Conservation (phyloP, 2,797 vertebrate species). For the Kryptolebias ocellatus region DNA sequence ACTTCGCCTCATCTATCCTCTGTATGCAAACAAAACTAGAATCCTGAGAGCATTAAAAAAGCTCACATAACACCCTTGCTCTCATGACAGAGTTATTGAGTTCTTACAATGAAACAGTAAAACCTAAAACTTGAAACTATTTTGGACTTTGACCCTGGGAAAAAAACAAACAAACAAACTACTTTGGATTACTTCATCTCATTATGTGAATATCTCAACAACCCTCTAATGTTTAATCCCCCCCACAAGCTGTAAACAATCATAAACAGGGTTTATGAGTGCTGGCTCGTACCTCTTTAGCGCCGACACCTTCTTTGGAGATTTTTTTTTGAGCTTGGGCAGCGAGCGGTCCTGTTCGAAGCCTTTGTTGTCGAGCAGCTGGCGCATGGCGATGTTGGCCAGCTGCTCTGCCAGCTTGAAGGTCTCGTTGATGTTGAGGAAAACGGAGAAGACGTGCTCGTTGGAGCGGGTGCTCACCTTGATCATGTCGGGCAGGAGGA, state of each 20-base stretch:
- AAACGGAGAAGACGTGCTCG: slow-evolving; percentile 95
- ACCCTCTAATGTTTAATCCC: no score
- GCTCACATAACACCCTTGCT: neutral
- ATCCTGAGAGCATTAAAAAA: slow-evolving; percentile 3
- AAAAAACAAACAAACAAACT: no score
- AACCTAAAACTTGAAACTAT: neutral
- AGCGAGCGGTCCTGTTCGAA: slow-evolving; percentile 95
- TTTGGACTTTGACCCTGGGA: neutral
- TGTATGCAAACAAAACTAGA: neutral
- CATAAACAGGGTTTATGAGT: slow-evolving; percentile 5
- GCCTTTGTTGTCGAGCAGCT: slow-evolving; percentile 96
- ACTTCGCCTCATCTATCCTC: no score
- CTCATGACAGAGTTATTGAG: neutral
- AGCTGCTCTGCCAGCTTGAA: slow-evolving; percentile 98
- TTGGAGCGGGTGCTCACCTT: slow-evolving; percentile 93
- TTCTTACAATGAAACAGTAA: neutral
- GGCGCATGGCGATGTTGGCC: slow-evolving; percentile 98
- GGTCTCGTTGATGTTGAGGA: slow-evolving; percentile 96
- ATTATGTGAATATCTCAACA: no score
- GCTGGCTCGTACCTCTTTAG: slow-evolving; percentile 88
- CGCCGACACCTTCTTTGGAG: slow-evolving; percentile 94
- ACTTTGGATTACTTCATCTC: no score
- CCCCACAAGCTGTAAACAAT: slow-evolving; percentile 1
- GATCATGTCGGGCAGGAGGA: slow-evolving; percentile 93
- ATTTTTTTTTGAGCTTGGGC: slow-evolving; percentile 96